These are phyloP conservation scores for Carterocephalus palaemon DNA, from an alignment of 2,888 invertebrate genomes.

Conservation along the genomic window DNA sequence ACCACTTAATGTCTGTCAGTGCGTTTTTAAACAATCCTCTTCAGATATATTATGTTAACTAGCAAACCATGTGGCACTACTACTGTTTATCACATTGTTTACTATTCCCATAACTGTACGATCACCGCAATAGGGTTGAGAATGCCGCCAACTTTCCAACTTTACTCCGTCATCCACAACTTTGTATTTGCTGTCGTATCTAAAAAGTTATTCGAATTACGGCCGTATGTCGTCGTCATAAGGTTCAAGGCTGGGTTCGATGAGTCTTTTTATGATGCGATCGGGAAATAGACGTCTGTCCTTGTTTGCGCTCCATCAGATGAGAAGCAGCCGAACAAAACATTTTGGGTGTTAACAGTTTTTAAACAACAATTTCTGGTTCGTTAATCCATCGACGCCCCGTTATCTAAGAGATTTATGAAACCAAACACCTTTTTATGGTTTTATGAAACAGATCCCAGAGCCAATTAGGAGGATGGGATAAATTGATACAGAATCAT, in stretches of 20 bases:
- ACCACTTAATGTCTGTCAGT: slow-evolving; percentile 63
- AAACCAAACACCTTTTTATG: slow-evolving; percentile 25
- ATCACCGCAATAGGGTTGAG: slow-evolving; percentile 39
- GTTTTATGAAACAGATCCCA: slow-evolving; percentile 30
- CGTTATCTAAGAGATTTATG: slow-evolving; percentile 24
- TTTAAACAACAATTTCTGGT: slow-evolving; percentile 40
- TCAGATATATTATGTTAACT: slow-evolving; percentile 68
- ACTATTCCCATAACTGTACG: slow-evolving; percentile 18
- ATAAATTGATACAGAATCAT: slow-evolving; percentile 1
- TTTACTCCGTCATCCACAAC: slow-evolving; percentile 31
- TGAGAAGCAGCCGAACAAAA: slow-evolving; percentile 60
- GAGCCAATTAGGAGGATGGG: slow-evolving; percentile 5
- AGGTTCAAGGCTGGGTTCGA: not conserved
- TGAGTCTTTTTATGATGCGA: not conserved
- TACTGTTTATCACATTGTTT: slow-evolving; percentile 35
- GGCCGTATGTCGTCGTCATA: slow-evolving; percentile 27
- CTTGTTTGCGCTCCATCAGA: slow-evolving; percentile 59
- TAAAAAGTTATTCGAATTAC: slow-evolving; percentile 36
- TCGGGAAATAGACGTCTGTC: slow-evolving; percentile 43
- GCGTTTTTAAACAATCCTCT: slow-evolving; percentile 60
- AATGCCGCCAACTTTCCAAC: slow-evolving; percentile 38
- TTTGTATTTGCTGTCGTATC: slow-evolving; percentile 34
- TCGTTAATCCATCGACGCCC: slow-evolving; percentile 51
- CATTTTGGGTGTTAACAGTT: slow-evolving; percentile 50
- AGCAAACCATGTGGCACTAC: slow-evolving; percentile 52